Evolutionary conservation across 1,140 invertebrate species (phyloP), one percentile per base, ranked within the genome.

Genomic region (Telenomus remus): DNA sequence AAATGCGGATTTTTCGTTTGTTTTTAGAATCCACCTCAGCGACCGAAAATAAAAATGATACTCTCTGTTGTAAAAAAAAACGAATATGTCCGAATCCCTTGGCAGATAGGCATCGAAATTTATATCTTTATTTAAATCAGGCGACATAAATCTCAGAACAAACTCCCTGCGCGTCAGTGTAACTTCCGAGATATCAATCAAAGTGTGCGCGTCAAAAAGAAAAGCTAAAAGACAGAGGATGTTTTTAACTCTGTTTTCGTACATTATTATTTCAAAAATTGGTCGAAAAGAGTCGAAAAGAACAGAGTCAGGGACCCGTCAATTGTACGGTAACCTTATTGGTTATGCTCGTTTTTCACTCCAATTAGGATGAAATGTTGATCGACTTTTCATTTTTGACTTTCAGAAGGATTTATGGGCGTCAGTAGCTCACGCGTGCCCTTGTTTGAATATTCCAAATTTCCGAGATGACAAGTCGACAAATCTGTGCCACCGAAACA

Each of bases 391-490:
- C 72, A 59, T 64, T n/a, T n/a, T n/a, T 73, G 48, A 77, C 72
- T 71, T 71, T 64, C 54, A 33, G 79, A 78, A 79, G 78, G 81
- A 80, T 82, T 82, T 82, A 81, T 81, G 61, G 56, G 70, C 42
- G 19, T 35, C 19, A 47, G 42, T 56, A 61, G 65, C 51, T 78
- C 71, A 76, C 75, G 74, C 79, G 74, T 70, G 74, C n/a, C n/a
- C n/a, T 77, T 70, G 68, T 68, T 68, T 53, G 56, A 61, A 71
- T 70, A 79, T 76, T 78, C 78, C 73, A 76, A 80, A 79, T 79
- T 81, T 78, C 79, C 60, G 43, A 33, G 65, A 74, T 66, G 70
- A 78, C 61, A 69, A 54, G 50, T 56, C 70, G 56, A 74, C 70
- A 78, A 78, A 77, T 77, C 69, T 71, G 69, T 71, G 71, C 68